These are phyloP conservation scores for Saguinus imperator DNA, from an alignment of 2,113 vertebrate species.

Conservation along the genomic window DNA sequence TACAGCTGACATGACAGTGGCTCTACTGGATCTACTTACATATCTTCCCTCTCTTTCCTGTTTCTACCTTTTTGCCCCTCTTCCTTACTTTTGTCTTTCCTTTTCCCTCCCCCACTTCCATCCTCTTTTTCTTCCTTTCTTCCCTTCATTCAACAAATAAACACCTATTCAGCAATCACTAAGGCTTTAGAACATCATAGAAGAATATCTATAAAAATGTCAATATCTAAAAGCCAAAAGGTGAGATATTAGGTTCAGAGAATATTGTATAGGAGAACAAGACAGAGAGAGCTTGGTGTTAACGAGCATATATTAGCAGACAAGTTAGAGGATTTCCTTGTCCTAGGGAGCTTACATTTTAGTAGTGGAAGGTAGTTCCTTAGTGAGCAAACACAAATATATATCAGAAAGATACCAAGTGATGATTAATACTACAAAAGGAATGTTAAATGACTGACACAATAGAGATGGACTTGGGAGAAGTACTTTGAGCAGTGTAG, in stretches of 20 bases:
- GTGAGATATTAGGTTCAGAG: not conserved
- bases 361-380: not conserved
- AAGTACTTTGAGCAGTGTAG: not conserved
- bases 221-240: not conserved
- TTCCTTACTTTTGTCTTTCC: not conserved
- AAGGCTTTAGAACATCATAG: not conserved
- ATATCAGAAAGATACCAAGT: not conserved
- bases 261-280: not conserved
- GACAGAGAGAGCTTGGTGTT: not conserved
- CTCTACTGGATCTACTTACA: too few relatives aligned
- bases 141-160: not conserved
- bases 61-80: not conserved
- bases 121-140: not conserved
- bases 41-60: not conserved
- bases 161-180: not conserved
- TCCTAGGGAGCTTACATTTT: not conserved
- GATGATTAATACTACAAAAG: not conserved
- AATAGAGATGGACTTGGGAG: not conserved
- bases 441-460: not conserved
- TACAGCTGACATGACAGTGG: not conserved
- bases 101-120: not conserved
- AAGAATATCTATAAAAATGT: not conserved
- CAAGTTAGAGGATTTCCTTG: not conserved
- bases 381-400: not conserved
- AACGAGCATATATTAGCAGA: rapidly evolving